Base-by-base conservation (phyloP, 2,797 vertebrate genomes). In the Pogonophryne albipinna region DNA sequence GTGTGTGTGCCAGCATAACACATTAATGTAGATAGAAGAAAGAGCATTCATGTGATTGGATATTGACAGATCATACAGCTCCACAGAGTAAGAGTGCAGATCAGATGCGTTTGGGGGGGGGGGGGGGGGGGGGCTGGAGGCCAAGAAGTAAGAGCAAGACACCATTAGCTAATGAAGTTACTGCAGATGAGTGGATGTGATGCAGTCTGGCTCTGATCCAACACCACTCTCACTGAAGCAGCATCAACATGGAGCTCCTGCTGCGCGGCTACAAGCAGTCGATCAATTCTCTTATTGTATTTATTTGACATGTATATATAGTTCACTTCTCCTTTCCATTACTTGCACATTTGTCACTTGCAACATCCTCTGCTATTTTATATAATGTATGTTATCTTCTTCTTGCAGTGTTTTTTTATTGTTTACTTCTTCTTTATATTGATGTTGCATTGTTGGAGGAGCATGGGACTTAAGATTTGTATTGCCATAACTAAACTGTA, bases 141-240 rank as follows among this genome's bases (percentile, higher is more conserved):
- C 65, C 67, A 72, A 70, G 57, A 41, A 57, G 63, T 82, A 76
- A 77, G 57, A 64, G 72, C 50, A 60, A 76, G 78, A 85, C n/a
- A 67, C 84, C 91, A 93, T 94, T 93, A 92, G 91, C 91, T 93
- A 88, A 94, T 93, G 89, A 92, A 88, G 85, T 91, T 85, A 90
- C 84, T 90, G 91, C 90, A 81, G 91, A 88, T 65, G 80, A 83
- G 79, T 44, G 73, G 74, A 78, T 49, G 58, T 44, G 66, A 76
- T 64, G 66, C 12, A 87, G 83, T 47, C 80, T 91, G 89, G 89
- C 86, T 57, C 42, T 0, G 79, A 83, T 47, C 86, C 89, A 88
- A 76, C 66, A 76, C 76, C 74, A 31, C 62, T 67, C 82, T 79
- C 23, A 11, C 57, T 58, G 80, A 23, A 9, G 80, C 69, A 31